A percentile compares a stretch with the other conserved stretches of the same genome.
Conservation (phyloP, 92 coral and sea anemone genomes). For the Ricordea florida region DNA sequence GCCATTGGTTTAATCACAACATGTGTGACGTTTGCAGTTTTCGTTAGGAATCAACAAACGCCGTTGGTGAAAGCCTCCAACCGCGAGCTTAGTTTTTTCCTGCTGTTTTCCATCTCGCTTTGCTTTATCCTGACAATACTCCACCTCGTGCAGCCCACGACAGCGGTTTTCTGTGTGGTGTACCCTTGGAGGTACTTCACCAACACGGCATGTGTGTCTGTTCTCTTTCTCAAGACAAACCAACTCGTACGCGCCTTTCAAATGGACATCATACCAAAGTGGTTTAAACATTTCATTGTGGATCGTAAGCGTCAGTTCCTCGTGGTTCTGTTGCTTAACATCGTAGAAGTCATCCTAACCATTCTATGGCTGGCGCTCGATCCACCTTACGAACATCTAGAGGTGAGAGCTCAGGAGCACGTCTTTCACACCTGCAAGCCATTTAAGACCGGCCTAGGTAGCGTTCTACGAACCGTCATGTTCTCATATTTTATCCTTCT, state of each 20-base stretch:
- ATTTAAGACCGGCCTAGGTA: constrained; percentile 12
- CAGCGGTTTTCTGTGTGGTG: constrained; percentile 45
- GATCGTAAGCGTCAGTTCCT: constrained; percentile 48
- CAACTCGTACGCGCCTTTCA: constrained; percentile 78
- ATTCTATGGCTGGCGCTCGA: constrained; percentile 34
- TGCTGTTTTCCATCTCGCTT: constrained; percentile 54
- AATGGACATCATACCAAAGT: constrained; percentile 27
- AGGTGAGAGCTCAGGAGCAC: constrained; percentile 16
- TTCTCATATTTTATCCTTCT: constrained; percentile 45
- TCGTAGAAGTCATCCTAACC: constrained; percentile 27
- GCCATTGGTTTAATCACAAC: constrained; percentile 52
- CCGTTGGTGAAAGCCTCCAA: constrained; percentile 78
- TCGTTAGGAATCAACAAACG: constrained; percentile 39
- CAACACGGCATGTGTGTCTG: constrained; percentile 67
- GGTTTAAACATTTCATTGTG: constrained; percentile 40
- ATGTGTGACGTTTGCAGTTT: constrained; percentile 23
- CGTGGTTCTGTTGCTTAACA: constrained; percentile 24
- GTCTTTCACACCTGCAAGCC: constrained; percentile 44
- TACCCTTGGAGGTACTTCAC: constrained; percentile 72
- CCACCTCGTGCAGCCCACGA: constrained; percentile 61
- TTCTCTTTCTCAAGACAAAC: constrained; percentile 73
- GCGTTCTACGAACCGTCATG: constrained; percentile 12
- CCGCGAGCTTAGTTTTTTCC: constrained; percentile 69
- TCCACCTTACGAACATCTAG: constrained; percentile 34
- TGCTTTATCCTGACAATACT: constrained; percentile 65